Conservation (phyloP, 1,140 invertebrate species). For the Drosophila albomicans region DNA sequence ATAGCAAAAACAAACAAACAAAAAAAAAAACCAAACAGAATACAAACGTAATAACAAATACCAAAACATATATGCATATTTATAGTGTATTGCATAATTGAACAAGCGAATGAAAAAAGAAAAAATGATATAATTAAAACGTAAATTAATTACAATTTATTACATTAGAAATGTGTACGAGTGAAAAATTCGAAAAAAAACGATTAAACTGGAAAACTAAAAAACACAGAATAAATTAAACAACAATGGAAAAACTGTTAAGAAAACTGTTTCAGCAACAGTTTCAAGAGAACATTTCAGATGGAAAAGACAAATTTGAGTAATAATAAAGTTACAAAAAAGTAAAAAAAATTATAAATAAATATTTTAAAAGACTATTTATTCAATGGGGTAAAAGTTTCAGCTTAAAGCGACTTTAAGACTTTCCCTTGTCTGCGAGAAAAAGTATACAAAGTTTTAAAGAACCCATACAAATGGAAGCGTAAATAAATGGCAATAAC, state of each 20-base stretch:
- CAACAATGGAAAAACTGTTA: conserved; percentile 33
- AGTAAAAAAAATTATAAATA: conserved; percentile 50
- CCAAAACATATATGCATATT: conserved; percentile 54
- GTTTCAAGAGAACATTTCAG: conserved; percentile 44
- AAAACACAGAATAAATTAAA: conserved; percentile 47
- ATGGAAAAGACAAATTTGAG: conserved; percentile 64
- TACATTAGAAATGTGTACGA: conserved; percentile 64
- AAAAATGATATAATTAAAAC: conserved; percentile 58
- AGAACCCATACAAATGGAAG: conserved; percentile 12
- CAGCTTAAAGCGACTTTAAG: conserved; percentile 15
- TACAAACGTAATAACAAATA: conserved; percentile 39
- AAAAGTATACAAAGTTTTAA: conserved; percentile 20
- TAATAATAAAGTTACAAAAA: conserved; percentile 81
- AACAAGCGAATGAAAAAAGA: conserved; percentile 29
- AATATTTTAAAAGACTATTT: background rate
- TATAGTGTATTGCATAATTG: conserved; percentile 71
- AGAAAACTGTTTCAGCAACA: conserved; percentile 26
- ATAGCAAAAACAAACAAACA: conserved; percentile 24
- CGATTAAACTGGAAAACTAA: conserved; percentile 52
- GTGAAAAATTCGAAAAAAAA: conserved; percentile 24
- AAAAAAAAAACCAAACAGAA: conserved; percentile 43
- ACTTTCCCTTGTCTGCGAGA: background rate
- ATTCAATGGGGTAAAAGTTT: conserved; percentile 6
- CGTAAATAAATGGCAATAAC: conserved; percentile 53
- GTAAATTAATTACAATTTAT: conserved; percentile 61